Evolutionary conservation across 2,113 vertebrate species (phyloP).

Genomic region (Aix galericulata): DNA sequence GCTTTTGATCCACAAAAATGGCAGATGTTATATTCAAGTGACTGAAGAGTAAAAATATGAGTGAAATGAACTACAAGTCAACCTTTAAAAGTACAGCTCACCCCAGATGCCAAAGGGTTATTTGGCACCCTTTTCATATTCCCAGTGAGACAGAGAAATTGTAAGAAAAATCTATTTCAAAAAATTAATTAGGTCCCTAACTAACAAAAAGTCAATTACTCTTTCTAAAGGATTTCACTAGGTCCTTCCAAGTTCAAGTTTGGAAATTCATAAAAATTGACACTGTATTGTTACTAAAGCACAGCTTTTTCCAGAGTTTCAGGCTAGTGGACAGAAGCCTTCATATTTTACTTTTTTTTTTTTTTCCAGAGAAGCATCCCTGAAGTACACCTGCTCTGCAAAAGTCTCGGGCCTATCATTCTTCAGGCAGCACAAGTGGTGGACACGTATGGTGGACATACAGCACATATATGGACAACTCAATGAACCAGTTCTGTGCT

Average conservation of each 20-base stretch:
- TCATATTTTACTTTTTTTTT: background rate
- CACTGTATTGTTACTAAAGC: background rate
- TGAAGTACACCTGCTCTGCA: background rate
- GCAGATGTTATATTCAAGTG: slow-evolving; percentile 32
- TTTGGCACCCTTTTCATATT: background rate
- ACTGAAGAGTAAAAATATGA: slow-evolving; percentile 25
- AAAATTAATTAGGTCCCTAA: background rate
- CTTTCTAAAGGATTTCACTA: background rate
- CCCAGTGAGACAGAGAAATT: background rate
- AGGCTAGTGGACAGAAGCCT: background rate
- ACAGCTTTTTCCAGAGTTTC: background rate
- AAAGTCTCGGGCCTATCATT: background rate
- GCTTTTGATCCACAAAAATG: slow-evolving; percentile 47
- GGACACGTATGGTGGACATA: too few species aligned
- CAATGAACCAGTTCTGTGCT: background rate
- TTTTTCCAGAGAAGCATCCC: background rate
- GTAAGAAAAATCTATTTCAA: background rate
- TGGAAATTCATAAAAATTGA: background rate
- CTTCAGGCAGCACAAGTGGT: background rate
- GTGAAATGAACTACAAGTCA: background rate
- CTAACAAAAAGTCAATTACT: background rate
- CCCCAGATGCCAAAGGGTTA: background rate
- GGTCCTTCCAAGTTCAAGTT: background rate
- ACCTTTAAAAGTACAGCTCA: background rate
- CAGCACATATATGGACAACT: background rate